Evolutionary conservation across 1,140 invertebrate species (phyloP).

Genomic region (Euschistus heros): DNA sequence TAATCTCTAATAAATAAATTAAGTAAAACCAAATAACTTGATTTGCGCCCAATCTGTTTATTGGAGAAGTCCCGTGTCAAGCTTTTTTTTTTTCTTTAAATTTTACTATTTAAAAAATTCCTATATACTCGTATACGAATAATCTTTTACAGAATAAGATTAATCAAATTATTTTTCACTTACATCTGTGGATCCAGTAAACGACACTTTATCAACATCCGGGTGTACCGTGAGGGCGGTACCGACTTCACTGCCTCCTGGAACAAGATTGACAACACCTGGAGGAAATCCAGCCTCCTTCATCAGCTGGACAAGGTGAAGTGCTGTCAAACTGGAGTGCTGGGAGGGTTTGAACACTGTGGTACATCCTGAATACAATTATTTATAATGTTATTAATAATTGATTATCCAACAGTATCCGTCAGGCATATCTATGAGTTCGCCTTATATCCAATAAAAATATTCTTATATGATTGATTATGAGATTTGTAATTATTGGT

Average conservation of each 20-base stretch:
- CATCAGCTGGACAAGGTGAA: slow-evolving; percentile 75
- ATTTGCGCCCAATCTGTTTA: no score
- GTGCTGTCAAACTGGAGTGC: slow-evolving; percentile 86
- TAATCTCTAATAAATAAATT: no score
- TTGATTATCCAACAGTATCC: no score
- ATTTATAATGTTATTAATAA: no score
- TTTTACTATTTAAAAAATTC: neutral
- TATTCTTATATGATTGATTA: neutral
- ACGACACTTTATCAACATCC: slow-evolving; percentile 66
- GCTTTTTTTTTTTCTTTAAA: no score
- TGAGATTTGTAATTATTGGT: neutral
- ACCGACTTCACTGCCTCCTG: slow-evolving; percentile 78
- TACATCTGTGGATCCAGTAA: slow-evolving; percentile 76
- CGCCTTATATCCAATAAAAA: no score
- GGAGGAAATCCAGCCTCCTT: slow-evolving; percentile 79
- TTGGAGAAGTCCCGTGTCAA: neutral
- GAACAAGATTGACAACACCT: slow-evolving; percentile 81
- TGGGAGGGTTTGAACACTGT: slow-evolving; percentile 92
- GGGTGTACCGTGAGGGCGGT: slow-evolving; percentile 65
- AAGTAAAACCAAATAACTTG: no score
- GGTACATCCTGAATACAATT: slow-evolving; percentile 63
- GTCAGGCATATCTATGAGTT: no score
- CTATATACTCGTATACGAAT: neutral
- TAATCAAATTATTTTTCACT: neutral
- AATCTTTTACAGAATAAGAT: neutral